phyloP scores from a whole-genome alignment of 2,888 invertebrate species.

The Eupithecia inturbata region DNA sequence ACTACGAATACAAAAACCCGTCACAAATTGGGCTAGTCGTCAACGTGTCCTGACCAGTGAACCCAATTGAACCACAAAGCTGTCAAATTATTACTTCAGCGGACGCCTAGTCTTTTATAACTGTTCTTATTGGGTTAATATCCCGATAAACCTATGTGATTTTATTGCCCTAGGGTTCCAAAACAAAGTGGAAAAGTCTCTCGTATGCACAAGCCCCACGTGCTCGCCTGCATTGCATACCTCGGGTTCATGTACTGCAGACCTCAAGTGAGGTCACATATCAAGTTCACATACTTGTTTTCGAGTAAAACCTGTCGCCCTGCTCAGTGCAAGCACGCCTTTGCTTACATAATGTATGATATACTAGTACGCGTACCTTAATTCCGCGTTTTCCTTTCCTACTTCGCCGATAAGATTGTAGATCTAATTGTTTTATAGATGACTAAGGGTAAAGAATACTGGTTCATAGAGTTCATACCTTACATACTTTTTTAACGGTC shows the following conservation, averaged over 20 bases:
- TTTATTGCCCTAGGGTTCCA: not conserved
- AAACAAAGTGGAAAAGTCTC: constrained; percentile 36
- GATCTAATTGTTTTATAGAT: constrained; percentile 26
- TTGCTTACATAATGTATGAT: constrained; percentile 46
- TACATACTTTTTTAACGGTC: not conserved
- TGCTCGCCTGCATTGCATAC: constrained; percentile 54
- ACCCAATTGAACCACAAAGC: not conserved
- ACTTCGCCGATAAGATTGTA: constrained; percentile 46
- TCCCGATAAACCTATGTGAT: not conserved
- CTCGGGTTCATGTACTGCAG: constrained; percentile 62
- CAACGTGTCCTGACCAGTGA: not conserved
- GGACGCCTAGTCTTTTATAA: not conserved
- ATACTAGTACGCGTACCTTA: constrained; percentile 19
- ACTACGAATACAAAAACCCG: not conserved
- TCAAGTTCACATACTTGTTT: constrained; percentile 76
- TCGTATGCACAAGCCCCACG: constrained; percentile 55
- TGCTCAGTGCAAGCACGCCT: constrained; percentile 45
- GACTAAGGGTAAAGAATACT: not conserved
- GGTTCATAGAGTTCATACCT: not conserved
- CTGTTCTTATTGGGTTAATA: not conserved
- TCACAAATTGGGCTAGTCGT: not conserved
- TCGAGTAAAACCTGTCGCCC: constrained; percentile 63
- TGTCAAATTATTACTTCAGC: not conserved
- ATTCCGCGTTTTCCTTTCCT: constrained; percentile 56
- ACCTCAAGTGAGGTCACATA: constrained; percentile 73